phyloP scores from a whole-genome alignment of 2,888 invertebrate genomes.

The Eilema griseolum region DNA sequence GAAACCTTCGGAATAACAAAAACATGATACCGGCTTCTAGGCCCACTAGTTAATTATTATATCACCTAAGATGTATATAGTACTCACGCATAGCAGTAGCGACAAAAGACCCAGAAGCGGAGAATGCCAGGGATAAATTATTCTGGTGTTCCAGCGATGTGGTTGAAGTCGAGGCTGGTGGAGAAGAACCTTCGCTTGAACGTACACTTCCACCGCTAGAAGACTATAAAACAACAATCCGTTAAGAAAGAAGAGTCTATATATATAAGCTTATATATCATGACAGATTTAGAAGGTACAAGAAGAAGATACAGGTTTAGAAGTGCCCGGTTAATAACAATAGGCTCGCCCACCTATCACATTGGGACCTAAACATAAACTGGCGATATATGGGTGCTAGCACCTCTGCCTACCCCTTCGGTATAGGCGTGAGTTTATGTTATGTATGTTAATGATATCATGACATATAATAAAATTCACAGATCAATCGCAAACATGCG shows the following conservation, averaged over 20 bases:
- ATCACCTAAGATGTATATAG: background rate
- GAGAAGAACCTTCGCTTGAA: conserved; percentile 77
- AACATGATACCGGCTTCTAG: background rate
- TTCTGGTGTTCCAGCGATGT: conserved; percentile 82
- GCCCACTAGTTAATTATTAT: background rate
- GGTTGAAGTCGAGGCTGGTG: conserved; percentile 81
- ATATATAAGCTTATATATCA: background rate
- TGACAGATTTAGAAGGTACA: background rate
- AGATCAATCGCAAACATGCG: no score
- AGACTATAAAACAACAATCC: conserved; percentile 60
- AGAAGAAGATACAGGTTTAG: no score
- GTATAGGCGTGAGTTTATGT: no score
- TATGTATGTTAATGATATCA: no score
- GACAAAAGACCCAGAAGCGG: conserved; percentile 80
- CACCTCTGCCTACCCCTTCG: no score
- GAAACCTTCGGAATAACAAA: background rate
- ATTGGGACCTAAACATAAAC: no score
- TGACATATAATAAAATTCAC: no score
- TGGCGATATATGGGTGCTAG: no score
- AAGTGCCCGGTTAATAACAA: no score
- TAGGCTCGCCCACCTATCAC: no score
- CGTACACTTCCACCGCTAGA: conserved; percentile 79
- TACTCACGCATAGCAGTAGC: conserved; percentile 73
- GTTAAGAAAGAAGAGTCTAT: background rate
- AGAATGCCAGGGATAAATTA: conserved; percentile 80